Percentiles rank a stretch among this genome's conserved stretches.
Evolutionary conservation across 2,113 vertebrate species (phyloP).

Genomic region (Neopipo cinnamomea): DNA sequence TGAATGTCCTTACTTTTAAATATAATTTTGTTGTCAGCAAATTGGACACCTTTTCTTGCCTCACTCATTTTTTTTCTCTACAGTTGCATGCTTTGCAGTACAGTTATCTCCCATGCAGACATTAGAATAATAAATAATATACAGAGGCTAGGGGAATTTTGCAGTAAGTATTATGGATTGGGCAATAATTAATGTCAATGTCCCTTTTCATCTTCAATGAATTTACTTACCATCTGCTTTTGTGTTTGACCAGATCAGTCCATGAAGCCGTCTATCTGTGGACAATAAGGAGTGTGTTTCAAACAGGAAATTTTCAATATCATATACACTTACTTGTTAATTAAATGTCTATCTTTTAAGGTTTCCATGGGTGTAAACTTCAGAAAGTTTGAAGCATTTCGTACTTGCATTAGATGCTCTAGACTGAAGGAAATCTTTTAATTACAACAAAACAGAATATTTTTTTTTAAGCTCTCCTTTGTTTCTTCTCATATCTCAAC

Average conservation of each 20-base stretch:
- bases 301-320: neutral
- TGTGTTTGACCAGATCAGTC: neutral
- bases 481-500: neutral
- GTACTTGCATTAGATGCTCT: neutral
- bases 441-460: neutral
- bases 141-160: neutral
- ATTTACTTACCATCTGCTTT: conserved; percentile 7
- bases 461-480: neutral
- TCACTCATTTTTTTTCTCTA: neutral
- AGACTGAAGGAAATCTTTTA: neutral
- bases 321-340: neutral
- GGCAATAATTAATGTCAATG: neutral
- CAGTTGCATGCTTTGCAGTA: neutral
- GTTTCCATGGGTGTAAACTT: neutral
- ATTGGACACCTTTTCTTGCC: neutral
- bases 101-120: neutral
- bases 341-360: neutral
- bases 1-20: neutral
- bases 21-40: neutral
- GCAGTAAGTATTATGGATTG: neutral
- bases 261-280: neutral
- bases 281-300: neutral
- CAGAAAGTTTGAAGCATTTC: neutral
- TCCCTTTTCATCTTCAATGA: neutral
- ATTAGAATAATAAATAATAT: conserved; percentile 5